A percentile compares a stretch with the other conserved stretches of the same genome.
phyloP scores from a whole-genome alignment of 2,888 invertebrate species.

The Linnaemya tessellans region DNA sequence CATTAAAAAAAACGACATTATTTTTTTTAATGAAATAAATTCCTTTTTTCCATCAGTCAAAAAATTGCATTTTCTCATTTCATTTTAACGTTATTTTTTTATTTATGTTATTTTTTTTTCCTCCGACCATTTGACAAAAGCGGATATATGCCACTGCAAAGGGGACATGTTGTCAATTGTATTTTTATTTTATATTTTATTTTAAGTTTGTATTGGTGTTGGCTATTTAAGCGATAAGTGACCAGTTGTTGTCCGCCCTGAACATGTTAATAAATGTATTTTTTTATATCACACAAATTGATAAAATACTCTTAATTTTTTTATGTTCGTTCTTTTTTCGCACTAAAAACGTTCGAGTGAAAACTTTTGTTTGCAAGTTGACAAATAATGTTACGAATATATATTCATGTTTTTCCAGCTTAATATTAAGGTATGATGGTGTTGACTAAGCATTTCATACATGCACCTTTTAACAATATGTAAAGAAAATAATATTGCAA shows the following conservation, averaged over 20 bases:
- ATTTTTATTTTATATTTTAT: slow-evolving; percentile 20
- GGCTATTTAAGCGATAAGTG: slow-evolving; percentile 53
- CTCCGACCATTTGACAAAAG: slow-evolving; percentile 38
- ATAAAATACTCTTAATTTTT: slow-evolving; percentile 48
- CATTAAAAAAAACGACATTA: slow-evolving; percentile 42
- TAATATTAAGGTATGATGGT: no score
- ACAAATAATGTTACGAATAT: background rate
- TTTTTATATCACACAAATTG: slow-evolving; percentile 19
- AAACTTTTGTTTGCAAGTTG: slow-evolving; percentile 8
- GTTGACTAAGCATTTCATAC: no score
- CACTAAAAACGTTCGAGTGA: slow-evolving; percentile 13
- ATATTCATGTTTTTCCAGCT: no score
- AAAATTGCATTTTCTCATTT: slow-evolving; percentile 56
- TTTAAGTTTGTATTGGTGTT: slow-evolving; percentile 18
- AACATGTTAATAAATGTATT: slow-evolving; percentile 35
- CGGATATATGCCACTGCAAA: slow-evolving; percentile 47
- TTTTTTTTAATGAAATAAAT: slow-evolving; percentile 14
- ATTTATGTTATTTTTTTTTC: slow-evolving; percentile 18
- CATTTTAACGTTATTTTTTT: slow-evolving; percentile 49
- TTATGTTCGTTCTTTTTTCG: slow-evolving; percentile 19
- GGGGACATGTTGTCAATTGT: slow-evolving; percentile 57
- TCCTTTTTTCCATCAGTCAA: slow-evolving; percentile 44
- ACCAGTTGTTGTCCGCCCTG: slow-evolving; percentile 66
- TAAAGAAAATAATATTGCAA: no score
- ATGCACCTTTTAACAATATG: no score